These are phyloP conservation scores for Antheraea mylitta DNA, from an alignment of 1,140 invertebrate species.

Conservation along the genomic window DNA sequence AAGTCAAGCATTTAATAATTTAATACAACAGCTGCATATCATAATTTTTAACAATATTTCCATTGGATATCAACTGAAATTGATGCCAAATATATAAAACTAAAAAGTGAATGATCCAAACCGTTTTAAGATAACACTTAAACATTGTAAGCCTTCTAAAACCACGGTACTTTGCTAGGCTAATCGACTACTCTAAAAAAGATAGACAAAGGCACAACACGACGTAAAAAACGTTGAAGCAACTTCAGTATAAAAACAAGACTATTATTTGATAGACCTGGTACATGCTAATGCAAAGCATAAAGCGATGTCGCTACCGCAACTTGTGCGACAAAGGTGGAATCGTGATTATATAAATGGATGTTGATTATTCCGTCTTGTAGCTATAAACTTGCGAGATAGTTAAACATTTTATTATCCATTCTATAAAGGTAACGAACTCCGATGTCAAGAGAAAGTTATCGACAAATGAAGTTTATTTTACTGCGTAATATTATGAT, in stretches of 20 bases:
- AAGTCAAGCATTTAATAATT: too few relatives aligned
- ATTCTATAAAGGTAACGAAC: neutral
- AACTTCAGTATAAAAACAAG: neutral
- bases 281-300: constrained; percentile 9
- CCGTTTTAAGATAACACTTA: too few relatives aligned
- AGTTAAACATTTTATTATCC: neutral
- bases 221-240: neutral
- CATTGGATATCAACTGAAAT: too few relatives aligned
- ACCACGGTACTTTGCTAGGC: too few relatives aligned
- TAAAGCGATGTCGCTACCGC: constrained; percentile 4
- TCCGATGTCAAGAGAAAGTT: neutral
- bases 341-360: constrained; percentile 17
- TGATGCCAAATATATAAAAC: too few relatives aligned
- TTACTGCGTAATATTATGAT: constrained; percentile 22
- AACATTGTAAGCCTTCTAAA: too few relatives aligned
- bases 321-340: constrained; percentile 17
- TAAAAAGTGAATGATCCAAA: too few relatives aligned
- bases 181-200: neutral
- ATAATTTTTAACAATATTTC: too few relatives aligned
- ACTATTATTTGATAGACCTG: constrained; percentile 12
- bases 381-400: constrained; percentile 6
- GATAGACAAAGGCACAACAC: neutral
- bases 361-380: constrained; percentile 9
- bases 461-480: neutral
- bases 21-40: too few relatives aligned